These are phyloP conservation scores for Meghimatium bilineatum DNA, from an alignment of 2,888 invertebrate genomes.

Conservation along the genomic window DNA sequence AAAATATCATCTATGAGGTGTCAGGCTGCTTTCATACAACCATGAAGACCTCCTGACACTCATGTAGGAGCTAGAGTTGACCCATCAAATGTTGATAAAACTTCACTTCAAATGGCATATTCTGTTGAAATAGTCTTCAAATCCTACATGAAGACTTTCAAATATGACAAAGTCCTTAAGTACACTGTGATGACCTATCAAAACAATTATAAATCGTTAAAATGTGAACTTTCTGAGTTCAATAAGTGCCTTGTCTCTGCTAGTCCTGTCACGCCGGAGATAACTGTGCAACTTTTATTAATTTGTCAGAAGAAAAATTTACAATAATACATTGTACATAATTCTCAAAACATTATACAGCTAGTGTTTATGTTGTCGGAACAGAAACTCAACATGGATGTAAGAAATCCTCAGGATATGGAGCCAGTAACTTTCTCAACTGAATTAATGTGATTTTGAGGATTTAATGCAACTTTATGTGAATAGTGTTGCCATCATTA, in stretches of 20 bases:
- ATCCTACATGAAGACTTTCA: background rate
- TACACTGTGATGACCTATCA: too few species aligned
- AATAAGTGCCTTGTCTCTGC: slow-evolving; percentile 21
- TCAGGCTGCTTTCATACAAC: too few species aligned
- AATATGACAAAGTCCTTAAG: background rate
- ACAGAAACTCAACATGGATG: background rate
- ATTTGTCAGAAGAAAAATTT: background rate
- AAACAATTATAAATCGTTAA: too few species aligned
- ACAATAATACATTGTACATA: background rate
- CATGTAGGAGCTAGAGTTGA: too few species aligned
- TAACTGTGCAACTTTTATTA: background rate
- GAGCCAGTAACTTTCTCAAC: background rate
- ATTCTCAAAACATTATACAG: too few species aligned
- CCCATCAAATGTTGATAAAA: too few species aligned
- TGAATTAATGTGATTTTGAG: background rate
- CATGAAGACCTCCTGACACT: too few species aligned
- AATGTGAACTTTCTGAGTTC: background rate
- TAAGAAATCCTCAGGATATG: background rate
- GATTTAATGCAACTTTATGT: background rate
- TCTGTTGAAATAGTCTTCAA: background rate
- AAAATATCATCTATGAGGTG: too few species aligned
- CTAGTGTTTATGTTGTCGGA: background rate
- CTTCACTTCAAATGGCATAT: too few species aligned
- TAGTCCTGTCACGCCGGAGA: slow-evolving; percentile 2
- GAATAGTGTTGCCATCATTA: too few species aligned